Base-by-base conservation (phyloP, 2,888 invertebrate species). In the Aelia acuminata region DNA sequence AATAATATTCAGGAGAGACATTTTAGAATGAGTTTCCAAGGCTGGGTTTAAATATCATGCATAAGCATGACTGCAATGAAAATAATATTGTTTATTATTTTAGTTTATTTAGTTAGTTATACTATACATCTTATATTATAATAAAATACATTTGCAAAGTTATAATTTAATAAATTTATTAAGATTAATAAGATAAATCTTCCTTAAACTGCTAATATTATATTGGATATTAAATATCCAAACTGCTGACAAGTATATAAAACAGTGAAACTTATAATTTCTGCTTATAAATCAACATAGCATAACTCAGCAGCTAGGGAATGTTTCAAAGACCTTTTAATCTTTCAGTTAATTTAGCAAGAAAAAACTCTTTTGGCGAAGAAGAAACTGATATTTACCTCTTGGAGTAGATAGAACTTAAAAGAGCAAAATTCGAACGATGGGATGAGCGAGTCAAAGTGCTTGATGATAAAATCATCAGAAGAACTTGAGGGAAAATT, bases 361-460 rank as follows among this genome's bases (percentile, higher is more conserved):
- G 57, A 26, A 57, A 57, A 57, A 57, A 15, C 26, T 26, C 57
- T 57, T 57, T 57, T 57, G 13, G 26, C 13, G 26, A 57, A 31
- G 57, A 57, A n/a, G 57, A 26, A 57, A 57, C 57, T 26, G 57
- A 57, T 57, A 57, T 57, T 57, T 57, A 57, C 26, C 57, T 57
- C 57, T 26, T 3, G 57, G 15, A 15, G 26, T 8, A 15, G 57
- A 15, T 57, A 26, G 26, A 57, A 57, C 57, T 57, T 57, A 57
- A 57, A 57, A 57, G 57, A 57, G 57, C 26, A 57, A 26, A 26
- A 57, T 57, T 57, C 26, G 57, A 13, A 57, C 13, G 57, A 57
- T 15, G 26, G 57, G 57, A 26, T 26, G 57, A 57, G 15, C 57
- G 26, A 57, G 57, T 13, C 57, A 57, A 57, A 57, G 57, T 57